A percentile compares a stretch with the other conserved stretches of the same genome.
Evolutionary conservation across 2,797 vertebrate genomes (phyloP).

Genomic region (Notolabrus celidotus): DNA sequence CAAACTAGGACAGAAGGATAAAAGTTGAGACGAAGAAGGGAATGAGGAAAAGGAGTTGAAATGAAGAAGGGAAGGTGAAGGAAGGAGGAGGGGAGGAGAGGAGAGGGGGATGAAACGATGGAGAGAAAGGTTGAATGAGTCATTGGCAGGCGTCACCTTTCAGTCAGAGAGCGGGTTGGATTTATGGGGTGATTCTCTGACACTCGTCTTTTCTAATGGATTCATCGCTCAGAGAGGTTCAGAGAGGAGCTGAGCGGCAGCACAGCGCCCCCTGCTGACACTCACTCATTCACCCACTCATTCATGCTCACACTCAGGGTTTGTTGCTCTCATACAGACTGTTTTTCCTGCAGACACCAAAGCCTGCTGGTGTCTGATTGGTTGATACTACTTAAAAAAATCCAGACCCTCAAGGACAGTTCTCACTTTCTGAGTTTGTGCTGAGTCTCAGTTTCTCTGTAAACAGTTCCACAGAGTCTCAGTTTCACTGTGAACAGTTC

Average conservation of each 20-base stretch:
- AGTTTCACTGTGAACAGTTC: no score
- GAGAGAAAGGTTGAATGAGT: constrained; percentile 77
- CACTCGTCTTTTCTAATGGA: constrained; percentile 47
- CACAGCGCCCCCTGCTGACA: constrained; percentile 10
- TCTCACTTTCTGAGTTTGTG: no score
- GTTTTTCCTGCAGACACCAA: no score
- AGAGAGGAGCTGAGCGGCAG: no score
- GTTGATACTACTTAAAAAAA: no score
- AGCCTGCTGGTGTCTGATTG: no score
- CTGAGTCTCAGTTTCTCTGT: no score
- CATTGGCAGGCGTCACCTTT: constrained; percentile 79
- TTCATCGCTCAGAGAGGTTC: constrained; percentile 30
- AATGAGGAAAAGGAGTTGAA: not conserved
- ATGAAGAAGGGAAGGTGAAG: not conserved
- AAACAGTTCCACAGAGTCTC: no score
- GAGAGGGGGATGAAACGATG: constrained; percentile 21
- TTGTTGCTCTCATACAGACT: no score
- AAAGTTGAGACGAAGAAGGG: not conserved
- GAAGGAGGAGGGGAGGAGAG: not conserved
- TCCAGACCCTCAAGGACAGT: no score
- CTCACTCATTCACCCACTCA: not conserved
- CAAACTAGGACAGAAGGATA: no score
- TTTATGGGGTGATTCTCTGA: constrained; percentile 68
- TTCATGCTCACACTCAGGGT: not conserved
- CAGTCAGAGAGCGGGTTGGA: constrained; percentile 60